These are phyloP conservation scores for Vandiemenella viatica DNA, from an alignment of 2,888 invertebrate genomes.

Conservation along the genomic window DNA sequence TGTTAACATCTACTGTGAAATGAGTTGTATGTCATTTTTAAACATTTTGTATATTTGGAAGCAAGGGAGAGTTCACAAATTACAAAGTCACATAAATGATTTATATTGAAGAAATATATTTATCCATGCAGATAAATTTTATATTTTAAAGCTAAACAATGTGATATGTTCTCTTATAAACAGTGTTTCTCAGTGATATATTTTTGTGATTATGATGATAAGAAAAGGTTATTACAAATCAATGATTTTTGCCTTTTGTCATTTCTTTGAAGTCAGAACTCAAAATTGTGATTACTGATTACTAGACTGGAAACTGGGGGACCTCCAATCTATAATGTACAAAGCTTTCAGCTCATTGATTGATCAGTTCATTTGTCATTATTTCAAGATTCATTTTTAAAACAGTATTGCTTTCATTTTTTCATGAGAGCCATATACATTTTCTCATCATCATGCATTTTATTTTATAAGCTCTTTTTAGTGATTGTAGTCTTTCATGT, in stretches of 20 bases:
- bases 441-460: not conserved
- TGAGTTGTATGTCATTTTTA: not conserved
- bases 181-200: not conserved
- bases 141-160: not conserved
- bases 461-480: not conserved
- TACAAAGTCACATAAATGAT: not conserved
- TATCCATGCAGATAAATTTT: not conserved
- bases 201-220: not conserved
- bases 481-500: not conserved
- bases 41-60: not conserved
- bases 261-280: too few relatives aligned
- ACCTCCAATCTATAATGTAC: not conserved
- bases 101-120: not conserved
- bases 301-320: not conserved
- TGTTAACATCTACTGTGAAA: too few relatives aligned
- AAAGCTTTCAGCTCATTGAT: not conserved
- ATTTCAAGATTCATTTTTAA: not conserved
- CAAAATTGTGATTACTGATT: too few relatives aligned
- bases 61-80: not conserved
- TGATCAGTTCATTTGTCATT: not conserved
- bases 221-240: not conserved
- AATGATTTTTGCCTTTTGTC: too few relatives aligned
- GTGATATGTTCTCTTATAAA: not conserved
- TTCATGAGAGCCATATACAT: not conserved
- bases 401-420: not conserved